phyloP scores from a whole-genome alignment of 2,113 vertebrate genomes.

The Cardinalis cardinalis region DNA sequence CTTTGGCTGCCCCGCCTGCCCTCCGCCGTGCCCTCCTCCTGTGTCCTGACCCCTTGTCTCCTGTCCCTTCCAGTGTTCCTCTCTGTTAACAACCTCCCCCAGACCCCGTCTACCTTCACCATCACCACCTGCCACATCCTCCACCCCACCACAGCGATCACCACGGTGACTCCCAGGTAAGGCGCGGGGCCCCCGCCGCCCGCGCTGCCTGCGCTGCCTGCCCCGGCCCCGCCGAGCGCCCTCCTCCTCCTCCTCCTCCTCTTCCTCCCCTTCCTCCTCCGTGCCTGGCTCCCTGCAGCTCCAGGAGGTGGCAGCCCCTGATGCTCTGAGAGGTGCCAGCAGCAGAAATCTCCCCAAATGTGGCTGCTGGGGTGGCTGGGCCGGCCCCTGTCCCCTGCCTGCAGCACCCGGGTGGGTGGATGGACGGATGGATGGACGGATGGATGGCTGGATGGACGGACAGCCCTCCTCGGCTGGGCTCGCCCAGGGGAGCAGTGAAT shows the following conservation, averaged over 20 bases:
- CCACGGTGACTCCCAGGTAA: conserved; percentile 79
- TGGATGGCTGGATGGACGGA: not conserved
- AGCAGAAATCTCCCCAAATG: conserved; percentile 12
- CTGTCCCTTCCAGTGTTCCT: conserved; percentile 77
- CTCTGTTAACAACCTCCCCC: conserved; percentile 77
- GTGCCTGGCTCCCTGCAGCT: not conserved
- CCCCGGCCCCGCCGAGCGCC: not conserved
- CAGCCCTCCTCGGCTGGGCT: not conserved
- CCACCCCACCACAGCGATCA: conserved; percentile 73
- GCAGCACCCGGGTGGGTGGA: not conserved
- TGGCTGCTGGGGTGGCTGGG: too few relatives aligned
- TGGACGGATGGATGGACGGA: too few relatives aligned
- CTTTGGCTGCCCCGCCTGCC: not conserved
- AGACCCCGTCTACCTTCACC: conserved; percentile 80
- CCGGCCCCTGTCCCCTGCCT: not conserved
- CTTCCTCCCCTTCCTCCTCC: not conserved
- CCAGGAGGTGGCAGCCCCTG: conserved; percentile 4
- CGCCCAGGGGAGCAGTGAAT: rapidly evolving
- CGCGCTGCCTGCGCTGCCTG: not conserved
- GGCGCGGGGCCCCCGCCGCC: not conserved
- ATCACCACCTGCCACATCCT: conserved; percentile 81
- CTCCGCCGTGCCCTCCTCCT: not conserved
- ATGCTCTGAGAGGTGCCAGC: conserved; percentile 19
- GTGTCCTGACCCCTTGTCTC: conserved; percentile 21
- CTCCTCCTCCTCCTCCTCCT: not conserved